phyloP scores from a whole-genome alignment of 2,888 invertebrate genomes.

The Eulithis testata region DNA sequence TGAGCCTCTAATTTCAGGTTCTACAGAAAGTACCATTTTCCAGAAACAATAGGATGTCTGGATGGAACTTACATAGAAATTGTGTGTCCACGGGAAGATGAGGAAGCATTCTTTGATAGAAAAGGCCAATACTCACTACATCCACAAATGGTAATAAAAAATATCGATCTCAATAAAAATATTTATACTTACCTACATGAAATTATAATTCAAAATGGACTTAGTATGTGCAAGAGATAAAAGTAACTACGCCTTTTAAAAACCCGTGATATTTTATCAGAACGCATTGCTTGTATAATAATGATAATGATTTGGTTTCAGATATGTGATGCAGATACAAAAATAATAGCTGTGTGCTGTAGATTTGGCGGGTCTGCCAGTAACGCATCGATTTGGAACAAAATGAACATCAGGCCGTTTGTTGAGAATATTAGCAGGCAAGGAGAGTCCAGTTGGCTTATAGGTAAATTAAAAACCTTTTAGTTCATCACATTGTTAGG shows the following conservation, averaged over 20 bases:
- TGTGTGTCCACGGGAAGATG: constrained; percentile 66
- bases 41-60: constrained; percentile 64
- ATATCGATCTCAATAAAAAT: too few relatives aligned
- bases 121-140: constrained; percentile 65
- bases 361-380: constrained; percentile 59
- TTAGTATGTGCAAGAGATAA: too few relatives aligned
- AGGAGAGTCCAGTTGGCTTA: constrained; percentile 63
- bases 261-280: too few relatives aligned
- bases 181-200: too few relatives aligned
- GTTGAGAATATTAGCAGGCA: constrained; percentile 58
- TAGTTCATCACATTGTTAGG: not conserved
- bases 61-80: constrained; percentile 64
- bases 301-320: constrained; percentile 35
- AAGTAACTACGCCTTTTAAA: too few relatives aligned
- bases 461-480: constrained; percentile 46
- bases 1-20: constrained; percentile 49
- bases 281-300: too few relatives aligned
- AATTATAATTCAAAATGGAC: too few relatives aligned
- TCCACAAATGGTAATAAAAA: constrained; percentile 48
- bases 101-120: constrained; percentile 65
- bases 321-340: constrained; percentile 65
- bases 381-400: constrained; percentile 62
- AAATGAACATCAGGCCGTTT: constrained; percentile 55
- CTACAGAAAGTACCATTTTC: constrained; percentile 66
- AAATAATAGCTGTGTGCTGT: constrained; percentile 64